These are phyloP conservation scores for Pleuronectes platessa DNA, from an alignment of 2,113 vertebrate genomes.

Conservation along the genomic window DNA sequence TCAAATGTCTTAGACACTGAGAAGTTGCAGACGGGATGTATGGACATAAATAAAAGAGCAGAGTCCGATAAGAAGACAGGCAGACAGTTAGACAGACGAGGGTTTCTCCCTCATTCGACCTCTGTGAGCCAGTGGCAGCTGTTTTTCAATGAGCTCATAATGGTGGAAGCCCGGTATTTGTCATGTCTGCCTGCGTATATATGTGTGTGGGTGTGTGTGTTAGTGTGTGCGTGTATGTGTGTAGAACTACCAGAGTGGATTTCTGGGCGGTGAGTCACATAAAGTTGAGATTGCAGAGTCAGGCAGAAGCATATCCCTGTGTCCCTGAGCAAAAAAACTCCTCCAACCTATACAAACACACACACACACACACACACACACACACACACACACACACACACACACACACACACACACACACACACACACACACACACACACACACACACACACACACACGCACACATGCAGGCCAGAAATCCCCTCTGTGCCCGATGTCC, in stretches of 20 bases:
- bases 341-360: slow-evolving; percentile 11
- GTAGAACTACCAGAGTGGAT: slow-evolving; percentile 54
- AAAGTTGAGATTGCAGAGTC: slow-evolving; percentile 67
- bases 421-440: slow-evolving; percentile 10
- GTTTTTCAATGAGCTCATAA: slow-evolving; percentile 74
- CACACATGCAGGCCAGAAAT: background rate
- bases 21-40: background rate
- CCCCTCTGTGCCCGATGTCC: background rate
- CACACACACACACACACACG: background rate
- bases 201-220: slow-evolving; percentile 30
- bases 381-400: background rate
- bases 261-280: slow-evolving; percentile 66
- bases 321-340: slow-evolving; percentile 54
- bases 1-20: background rate
- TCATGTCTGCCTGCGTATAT: slow-evolving; percentile 48
- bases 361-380: slow-evolving; percentile 9
- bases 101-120: slow-evolving; percentile 59
- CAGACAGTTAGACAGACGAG: slow-evolving; percentile 2
- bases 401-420: background rate
- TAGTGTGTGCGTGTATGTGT: slow-evolving; percentile 16
- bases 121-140: slow-evolving; percentile 65
- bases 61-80: slow-evolving; percentile 20
- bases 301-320: slow-evolving; percentile 66
- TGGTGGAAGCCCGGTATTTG: slow-evolving; percentile 71
- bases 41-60: slow-evolving; percentile 7